Base-by-base conservation (phyloP, 2,797 vertebrate genomes). In the Simalia tracyae region DNA sequence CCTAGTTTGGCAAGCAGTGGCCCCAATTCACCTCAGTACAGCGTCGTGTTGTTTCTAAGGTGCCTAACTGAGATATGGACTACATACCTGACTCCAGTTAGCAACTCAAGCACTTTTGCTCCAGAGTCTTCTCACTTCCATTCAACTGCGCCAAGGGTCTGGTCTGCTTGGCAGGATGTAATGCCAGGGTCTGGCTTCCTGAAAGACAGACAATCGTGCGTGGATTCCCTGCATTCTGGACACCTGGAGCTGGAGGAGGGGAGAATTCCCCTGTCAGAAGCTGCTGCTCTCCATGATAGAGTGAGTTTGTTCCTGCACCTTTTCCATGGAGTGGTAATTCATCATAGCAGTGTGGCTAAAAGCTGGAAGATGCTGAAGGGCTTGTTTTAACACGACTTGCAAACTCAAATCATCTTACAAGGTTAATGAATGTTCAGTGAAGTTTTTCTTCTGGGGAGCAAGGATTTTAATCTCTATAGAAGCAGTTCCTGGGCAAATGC, bases 311-410 rank as follows among this genome's bases (percentile, higher is more conserved):
- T 84, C 14, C 68, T 90, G 59, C 11, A 3, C 60, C 36, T 90
- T 88, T 61, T 61, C 46, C 31, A 26, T 5, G 4, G 66, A 42
- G 2, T 81, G n/a, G 26, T 59, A 66, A 88, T 88, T 64, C 86
- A 92, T 87, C 86, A 90, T 57, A 26, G 17, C 14, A 61, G 42
- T 84, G 66, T 92, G 68, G 85, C n/a, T 84, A 92, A 90, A 61
- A 84, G 46, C 85, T 26, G 11, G 68, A 57, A 36, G 22, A 88
- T 19, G n/a, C 8, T 10, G 89, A 90, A 86, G 31, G 31, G 31
- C 68, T 87, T 87, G 46, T 66, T 31, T 72, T 64, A 64, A 59
- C 63, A 54, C n/a, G 28, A 76, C 42, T 81, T 87, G 28, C 60
- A 90, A 36, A 66, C 86, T 57, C 15, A 61, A 90, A 90, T 87